Evolutionary conservation across 2,797 vertebrate genomes (phyloP).

Genomic region (Chelonia mydas): DNA sequence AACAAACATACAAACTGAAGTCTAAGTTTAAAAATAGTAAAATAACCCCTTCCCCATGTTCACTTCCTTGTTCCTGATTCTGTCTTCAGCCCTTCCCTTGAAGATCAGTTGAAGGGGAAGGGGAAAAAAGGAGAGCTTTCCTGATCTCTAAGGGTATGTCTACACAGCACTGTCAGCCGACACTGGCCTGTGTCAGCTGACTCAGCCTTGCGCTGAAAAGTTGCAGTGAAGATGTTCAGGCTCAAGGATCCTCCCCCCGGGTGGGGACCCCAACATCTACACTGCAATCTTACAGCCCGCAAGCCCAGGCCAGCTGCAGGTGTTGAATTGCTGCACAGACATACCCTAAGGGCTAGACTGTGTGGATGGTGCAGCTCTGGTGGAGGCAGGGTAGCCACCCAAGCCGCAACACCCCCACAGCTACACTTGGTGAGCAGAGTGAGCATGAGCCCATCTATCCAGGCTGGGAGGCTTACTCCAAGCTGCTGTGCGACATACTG

Average conservation of each 20-base stretch:
- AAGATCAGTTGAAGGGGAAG: too few relatives aligned
- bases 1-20: neutral
- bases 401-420: neutral
- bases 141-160: too few relatives aligned
- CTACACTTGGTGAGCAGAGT: neutral
- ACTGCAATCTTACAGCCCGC: neutral
- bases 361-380: neutral
- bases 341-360: neutral
- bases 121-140: too few relatives aligned
- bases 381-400: neutral
- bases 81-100: too few relatives aligned
- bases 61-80: neutral
- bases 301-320: neutral
- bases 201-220: too few relatives aligned
- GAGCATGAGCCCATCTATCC: neutral
- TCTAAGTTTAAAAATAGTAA: neutral
- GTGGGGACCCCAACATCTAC: neutral
- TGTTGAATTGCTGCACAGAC: neutral
- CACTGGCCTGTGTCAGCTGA: too few relatives aligned
- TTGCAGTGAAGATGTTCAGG: too few relatives aligned
- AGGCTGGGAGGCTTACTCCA: neutral
- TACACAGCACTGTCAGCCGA: too few relatives aligned
- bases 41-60: neutral
- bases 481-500: neutral
- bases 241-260: rapidly evolving